Evolutionary conservation across 2,888 invertebrate species (phyloP).

Genomic region (Apamea crenata): DNA sequence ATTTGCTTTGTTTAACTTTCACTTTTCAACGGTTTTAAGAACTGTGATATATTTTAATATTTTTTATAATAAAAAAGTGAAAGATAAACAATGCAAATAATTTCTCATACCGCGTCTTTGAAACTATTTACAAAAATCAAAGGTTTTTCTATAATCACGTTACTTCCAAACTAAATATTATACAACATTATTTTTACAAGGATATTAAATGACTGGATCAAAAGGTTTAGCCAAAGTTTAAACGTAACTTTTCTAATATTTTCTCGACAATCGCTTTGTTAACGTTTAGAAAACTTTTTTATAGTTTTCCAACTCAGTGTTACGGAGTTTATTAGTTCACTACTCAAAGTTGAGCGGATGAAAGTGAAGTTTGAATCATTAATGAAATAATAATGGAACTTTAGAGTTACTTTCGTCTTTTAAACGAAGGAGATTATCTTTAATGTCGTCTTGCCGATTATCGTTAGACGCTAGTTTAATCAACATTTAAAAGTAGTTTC

Average conservation of each 20-base stretch:
- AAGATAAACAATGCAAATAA: background rate
- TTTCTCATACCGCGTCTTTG: background rate
- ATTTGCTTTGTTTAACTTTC: too few relatives aligned
- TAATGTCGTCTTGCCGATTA: slow-evolving; percentile 11
- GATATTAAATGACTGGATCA: slow-evolving; percentile 37
- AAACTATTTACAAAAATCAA: background rate
- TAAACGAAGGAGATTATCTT: slow-evolving; percentile 33
- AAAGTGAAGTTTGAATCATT: slow-evolving; percentile 57
- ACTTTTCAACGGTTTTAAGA: too few relatives aligned
- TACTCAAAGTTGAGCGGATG: slow-evolving; percentile 62
- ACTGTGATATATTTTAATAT: too few relatives aligned
- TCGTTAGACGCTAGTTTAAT: slow-evolving; percentile 28
- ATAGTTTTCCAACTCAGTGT: slow-evolving; percentile 67
- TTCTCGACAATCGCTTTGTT: slow-evolving; percentile 60
- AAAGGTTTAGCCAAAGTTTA: slow-evolving; percentile 17
- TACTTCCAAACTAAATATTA: background rate
- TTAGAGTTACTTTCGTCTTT: slow-evolving; percentile 18
- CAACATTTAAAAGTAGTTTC: slow-evolving; percentile 20
- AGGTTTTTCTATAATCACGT: background rate
- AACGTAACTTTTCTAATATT: slow-evolving; percentile 70
- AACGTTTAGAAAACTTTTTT: slow-evolving; percentile 66
- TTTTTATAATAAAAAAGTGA: too few relatives aligned
- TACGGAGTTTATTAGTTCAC: slow-evolving; percentile 65
- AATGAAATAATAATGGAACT: slow-evolving; percentile 52
- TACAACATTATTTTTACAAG: slow-evolving; percentile 4